Base-by-base conservation (phyloP, 2,797 vertebrate species). In the Chaetodon trifasciatus region DNA sequence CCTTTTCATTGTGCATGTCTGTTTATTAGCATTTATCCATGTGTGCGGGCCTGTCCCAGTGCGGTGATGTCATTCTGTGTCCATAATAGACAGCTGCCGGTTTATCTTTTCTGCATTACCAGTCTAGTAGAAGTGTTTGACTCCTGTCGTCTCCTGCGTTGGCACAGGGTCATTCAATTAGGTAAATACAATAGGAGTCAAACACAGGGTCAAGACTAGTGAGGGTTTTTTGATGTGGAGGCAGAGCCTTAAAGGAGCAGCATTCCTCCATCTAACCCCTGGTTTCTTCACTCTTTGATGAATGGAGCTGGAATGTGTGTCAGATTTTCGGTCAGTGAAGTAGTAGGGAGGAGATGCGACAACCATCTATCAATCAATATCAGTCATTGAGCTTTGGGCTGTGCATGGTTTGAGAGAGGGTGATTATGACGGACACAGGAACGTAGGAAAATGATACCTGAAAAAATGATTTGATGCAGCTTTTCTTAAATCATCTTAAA, bases 11-110 rank as follows among this genome's bases (percentile, higher is more conserved):
- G 92, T 95, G 42, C 24, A 4, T 32, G 72, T 58, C 70, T 61
- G 75, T 87, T 83, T 90, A 86, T 89, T 87, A 88, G 91, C 91
- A 91, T 89, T 86, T 87, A 80, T 86, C 86, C 72, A 60, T 84
- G 83, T 91, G 91, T 88, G 89, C 42, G 82, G 91, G 85, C 86
- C 72, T 24, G n/a, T 88, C 76, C 78, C 85, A 73, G 42, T 9
- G 73, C 11, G 39, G 57, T 93, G 90, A 93, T 85, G 91, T 93
- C 90, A 90, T 66, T 15, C 83, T 65, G 23, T 11, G 47, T n/a
- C 66, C 40, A 86, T 83, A 71, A 88, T 80, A 83, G 85, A 86
- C 86, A 88, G 88, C 87, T 82, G 89, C 83, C 65, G 87, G 86
- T 85, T 87, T 6, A 76, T 84, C 69, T 74, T 76, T 70, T 89